phyloP scores from a whole-genome alignment of 2,797 vertebrate species.

The Oreochromis mossambicus region DNA sequence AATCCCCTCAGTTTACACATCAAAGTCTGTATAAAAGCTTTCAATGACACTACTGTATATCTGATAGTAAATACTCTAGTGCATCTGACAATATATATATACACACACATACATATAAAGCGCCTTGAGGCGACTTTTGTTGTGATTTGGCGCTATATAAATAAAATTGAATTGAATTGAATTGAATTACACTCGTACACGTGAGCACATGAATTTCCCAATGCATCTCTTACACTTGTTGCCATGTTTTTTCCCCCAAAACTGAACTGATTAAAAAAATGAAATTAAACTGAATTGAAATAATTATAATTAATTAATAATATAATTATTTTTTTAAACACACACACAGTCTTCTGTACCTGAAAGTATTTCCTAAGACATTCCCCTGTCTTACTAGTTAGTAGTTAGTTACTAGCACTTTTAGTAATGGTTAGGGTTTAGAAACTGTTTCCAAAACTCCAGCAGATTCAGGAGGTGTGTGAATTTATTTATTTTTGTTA shows the following conservation, averaged over 20 bases:
- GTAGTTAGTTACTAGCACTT: neutral
- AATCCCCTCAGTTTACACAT: neutral
- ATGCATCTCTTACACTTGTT: neutral
- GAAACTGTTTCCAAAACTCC: neutral
- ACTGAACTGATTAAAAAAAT: neutral
- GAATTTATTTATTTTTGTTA: neutral
- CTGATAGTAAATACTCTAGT: neutral
- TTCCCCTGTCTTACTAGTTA: neutral
- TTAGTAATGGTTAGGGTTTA: neutral
- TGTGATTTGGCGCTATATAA: no score
- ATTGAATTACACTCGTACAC: neutral
- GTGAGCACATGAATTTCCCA: neutral
- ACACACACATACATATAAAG: no score
- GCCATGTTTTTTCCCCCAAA: rapidly evolving
- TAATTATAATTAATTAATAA: neutral
- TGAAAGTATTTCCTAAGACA: neutral
- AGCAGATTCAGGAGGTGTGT: neutral
- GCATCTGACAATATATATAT: neutral
- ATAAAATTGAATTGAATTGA: no score
- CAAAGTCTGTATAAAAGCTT: neutral
- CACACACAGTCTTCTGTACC: neutral
- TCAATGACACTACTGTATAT: no score
- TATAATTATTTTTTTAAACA: neutral
- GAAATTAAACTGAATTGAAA: neutral
- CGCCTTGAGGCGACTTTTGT: no score